Conservation (phyloP, 92 coral and sea anemone species). For the Galaxea fascicularis region DNA sequence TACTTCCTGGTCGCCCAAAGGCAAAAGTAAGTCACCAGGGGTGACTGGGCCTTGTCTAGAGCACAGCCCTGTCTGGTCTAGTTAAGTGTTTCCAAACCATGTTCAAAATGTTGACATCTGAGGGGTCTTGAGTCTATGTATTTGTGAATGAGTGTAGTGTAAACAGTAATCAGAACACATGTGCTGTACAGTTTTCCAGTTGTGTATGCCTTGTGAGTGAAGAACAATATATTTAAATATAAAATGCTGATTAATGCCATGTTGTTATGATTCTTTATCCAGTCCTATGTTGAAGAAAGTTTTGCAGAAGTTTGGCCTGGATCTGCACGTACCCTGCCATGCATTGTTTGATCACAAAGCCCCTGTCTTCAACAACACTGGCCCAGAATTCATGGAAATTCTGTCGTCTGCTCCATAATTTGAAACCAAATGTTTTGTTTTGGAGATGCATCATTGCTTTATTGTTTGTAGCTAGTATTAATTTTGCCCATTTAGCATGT, state of each 20-base stretch:
- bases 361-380: neutral
- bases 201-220: too few species aligned
- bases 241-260: neutral
- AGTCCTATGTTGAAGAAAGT: conserved; percentile 30
- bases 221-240: too few species aligned
- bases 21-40: too few species aligned
- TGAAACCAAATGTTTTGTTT: neutral
- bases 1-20: too few species aligned
- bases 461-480: neutral
- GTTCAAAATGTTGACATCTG: too few species aligned
- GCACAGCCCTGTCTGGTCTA: too few species aligned
- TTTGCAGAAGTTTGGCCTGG: conserved; percentile 31
- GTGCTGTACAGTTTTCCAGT: too few species aligned
- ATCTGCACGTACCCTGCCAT: conserved; percentile 3
- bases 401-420: conserved; percentile 17
- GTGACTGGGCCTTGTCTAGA: too few species aligned
- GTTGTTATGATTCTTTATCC: neutral
- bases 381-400: conserved; percentile 33
- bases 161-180: too few species aligned
- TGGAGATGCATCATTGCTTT: neutral
- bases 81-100: too few species aligned
- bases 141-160: too few species aligned
- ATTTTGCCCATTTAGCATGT: neutral
- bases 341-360: conserved; percentile 3
- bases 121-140: too few species aligned